These are phyloP conservation scores for Ranitomeya variabilis DNA, from an alignment of 2,113 vertebrate genomes.

Conservation along the genomic window DNA sequence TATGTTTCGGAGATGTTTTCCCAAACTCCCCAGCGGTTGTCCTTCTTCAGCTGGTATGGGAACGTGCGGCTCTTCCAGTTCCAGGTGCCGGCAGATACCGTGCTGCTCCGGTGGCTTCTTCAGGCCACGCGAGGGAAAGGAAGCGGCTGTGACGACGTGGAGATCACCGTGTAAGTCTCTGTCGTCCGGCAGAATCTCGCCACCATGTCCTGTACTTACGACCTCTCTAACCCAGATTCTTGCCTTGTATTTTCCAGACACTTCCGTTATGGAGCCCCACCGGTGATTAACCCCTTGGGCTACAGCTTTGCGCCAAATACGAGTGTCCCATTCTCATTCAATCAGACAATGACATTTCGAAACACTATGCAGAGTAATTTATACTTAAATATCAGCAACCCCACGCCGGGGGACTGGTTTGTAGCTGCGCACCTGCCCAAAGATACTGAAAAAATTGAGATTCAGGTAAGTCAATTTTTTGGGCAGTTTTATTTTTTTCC, in stretches of 20 bases:
- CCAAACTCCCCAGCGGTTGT: constrained; percentile 84
- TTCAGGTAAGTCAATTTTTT: constrained; percentile 74
- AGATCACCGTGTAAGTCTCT: constrained; percentile 82
- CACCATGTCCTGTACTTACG: no score
- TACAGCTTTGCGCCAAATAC: constrained; percentile 79
- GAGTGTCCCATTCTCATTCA: constrained; percentile 70
- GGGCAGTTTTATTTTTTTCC: no score
- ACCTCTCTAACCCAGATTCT: background rate
- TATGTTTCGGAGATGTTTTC: constrained; percentile 85
- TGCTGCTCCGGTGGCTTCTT: constrained; percentile 85
- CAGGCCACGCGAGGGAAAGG: constrained; percentile 74
- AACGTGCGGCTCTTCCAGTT: constrained; percentile 88
- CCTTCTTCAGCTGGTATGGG: constrained; percentile 89
- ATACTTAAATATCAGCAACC: constrained; percentile 81
- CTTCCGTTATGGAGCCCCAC: constrained; percentile 86
- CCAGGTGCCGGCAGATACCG: constrained; percentile 82
- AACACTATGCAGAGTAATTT: constrained; percentile 67
- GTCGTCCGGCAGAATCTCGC: no score
- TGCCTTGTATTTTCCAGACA: constrained; percentile 71
- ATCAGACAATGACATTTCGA: constrained; percentile 71
- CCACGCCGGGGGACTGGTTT: constrained; percentile 88
- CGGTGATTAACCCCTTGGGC: constrained; percentile 84
- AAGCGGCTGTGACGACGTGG: constrained; percentile 74
- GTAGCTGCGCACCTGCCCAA: constrained; percentile 88
- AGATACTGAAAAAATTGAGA: constrained; percentile 86